Base-by-base conservation (phyloP, 1,140 invertebrate genomes). In the Batillaria attramentaria region DNA sequence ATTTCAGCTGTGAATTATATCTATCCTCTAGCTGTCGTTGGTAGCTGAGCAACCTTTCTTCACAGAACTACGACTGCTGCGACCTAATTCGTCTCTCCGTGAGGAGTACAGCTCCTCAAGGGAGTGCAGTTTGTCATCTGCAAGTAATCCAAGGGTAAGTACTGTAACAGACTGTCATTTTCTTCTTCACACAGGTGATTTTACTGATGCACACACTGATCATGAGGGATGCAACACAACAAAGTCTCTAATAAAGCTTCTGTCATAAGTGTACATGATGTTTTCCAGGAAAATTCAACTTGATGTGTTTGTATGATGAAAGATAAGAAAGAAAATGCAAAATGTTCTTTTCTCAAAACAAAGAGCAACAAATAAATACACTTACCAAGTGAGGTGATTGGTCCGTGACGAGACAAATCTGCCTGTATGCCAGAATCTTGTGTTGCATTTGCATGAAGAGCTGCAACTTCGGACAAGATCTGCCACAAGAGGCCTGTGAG, bases 401-500 rank as follows among this genome's bases (percentile, higher is more conserved):
- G 84, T 39, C 85, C 83, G 24, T 87, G 46, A 84, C 83, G 81
- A 13, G 84, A 87, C 0, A 86, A 78, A 73, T 90, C 89, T 31
- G 88, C 88, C 78, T 90, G 89, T n/a, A 81, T 83, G 5, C 84
- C 84, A 72, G 57, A 54, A 43, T 83, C 81, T 28, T 83, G 82
- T 35, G 81, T 79, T 20, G 86, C 77, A 43, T 84, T 82, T 37
- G 85, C 79, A 79, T 89, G 84, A 20, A 88, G 70, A 57, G 82
- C 43, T 69, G 86, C 85, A 28, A 90, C 72, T 68, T 90, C 89
- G 80, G 82, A 82, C 20, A 90, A 75, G 2, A 90, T 68, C 78
- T 86, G 85, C 89, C 89, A 90, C 41, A 89, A 62, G 79, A 90
- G 88, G 31, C 89, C 89, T 88, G 62, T 3, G n/a, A n/a, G n/a